Percentiles rank a stretch among this genome's conserved stretches.
phyloP scores from a whole-genome alignment of 2,888 invertebrate species.

The Heliconius aoede region DNA sequence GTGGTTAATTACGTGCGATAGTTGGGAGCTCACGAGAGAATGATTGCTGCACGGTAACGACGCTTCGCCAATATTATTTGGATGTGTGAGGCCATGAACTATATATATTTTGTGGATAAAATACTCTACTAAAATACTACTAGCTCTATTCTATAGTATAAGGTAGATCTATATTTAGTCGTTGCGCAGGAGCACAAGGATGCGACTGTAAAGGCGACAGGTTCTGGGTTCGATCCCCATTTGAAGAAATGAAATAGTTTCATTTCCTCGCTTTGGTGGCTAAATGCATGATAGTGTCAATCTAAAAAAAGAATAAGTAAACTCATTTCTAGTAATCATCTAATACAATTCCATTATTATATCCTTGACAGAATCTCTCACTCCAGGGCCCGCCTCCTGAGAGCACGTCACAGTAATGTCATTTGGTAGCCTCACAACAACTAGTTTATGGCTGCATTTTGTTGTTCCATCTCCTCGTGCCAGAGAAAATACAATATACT shows the following conservation, averaged over 20 bases:
- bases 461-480: slow-evolving; percentile 39
- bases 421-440: slow-evolving; percentile 74
- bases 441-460: slow-evolving; percentile 67
- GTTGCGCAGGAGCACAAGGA: not conserved
- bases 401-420: slow-evolving; percentile 78
- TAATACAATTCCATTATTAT: too few species aligned
- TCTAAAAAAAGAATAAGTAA: too few species aligned
- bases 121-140: not conserved
- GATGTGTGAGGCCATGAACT: slow-evolving; percentile 52
- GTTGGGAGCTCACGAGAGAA: slow-evolving; percentile 79
- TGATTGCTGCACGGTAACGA: slow-evolving; percentile 78
- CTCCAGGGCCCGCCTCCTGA: slow-evolving; percentile 55
- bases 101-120: slow-evolving; percentile 41
- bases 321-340: too few species aligned
- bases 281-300: too few species aligned
- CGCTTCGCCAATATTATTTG: slow-evolving; percentile 58
- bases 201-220: not conserved
- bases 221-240: not conserved
- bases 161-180: not conserved
- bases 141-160: too few species aligned
- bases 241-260: not conserved
- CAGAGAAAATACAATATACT: slow-evolving; percentile 30
- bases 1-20: slow-evolving; percentile 82
- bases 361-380: not conserved
- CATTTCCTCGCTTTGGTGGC: not conserved